A percentile compares a stretch with the other conserved stretches of the same genome.
Evolutionary conservation across 2,888 invertebrate genomes (phyloP).

Genomic region (Pinctada fucata): DNA sequence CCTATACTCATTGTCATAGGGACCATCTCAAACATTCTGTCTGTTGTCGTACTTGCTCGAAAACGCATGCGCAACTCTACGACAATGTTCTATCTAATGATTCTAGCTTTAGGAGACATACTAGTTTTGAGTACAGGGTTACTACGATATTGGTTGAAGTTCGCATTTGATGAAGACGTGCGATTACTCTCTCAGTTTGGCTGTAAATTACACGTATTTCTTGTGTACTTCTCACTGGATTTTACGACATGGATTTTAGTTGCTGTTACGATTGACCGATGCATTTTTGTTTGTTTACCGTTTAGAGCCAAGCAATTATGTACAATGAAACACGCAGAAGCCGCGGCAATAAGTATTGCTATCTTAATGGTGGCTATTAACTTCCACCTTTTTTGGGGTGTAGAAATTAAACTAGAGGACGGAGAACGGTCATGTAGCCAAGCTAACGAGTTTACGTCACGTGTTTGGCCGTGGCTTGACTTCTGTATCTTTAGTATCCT

Average conservation of each 20-base stretch:
- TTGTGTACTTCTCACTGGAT: slow-evolving; percentile 68
- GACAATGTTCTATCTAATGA: slow-evolving; percentile 58
- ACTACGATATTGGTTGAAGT: slow-evolving; percentile 57
- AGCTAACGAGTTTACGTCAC: slow-evolving; percentile 33
- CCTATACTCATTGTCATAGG: slow-evolving; percentile 52
- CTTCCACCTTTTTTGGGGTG: slow-evolving; percentile 69
- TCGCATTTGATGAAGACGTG: slow-evolving; percentile 50
- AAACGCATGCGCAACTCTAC: slow-evolving; percentile 47
- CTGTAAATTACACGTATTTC: slow-evolving; percentile 69
- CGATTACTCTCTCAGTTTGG: slow-evolving; percentile 53
- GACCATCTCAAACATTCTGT: slow-evolving; percentile 53
- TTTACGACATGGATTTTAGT: slow-evolving; percentile 71
- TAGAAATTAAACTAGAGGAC: slow-evolving; percentile 42
- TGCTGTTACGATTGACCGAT: slow-evolving; percentile 70
- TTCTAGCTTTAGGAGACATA: slow-evolving; percentile 53
- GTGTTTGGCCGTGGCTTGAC: slow-evolving; percentile 67
- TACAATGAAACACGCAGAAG: slow-evolving; percentile 55
- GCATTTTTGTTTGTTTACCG: slow-evolving; percentile 69
- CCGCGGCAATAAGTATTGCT: slow-evolving; percentile 49
- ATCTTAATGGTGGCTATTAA: slow-evolving; percentile 57
- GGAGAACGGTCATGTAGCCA: slow-evolving; percentile 46
- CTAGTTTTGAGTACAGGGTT: slow-evolving; percentile 55
- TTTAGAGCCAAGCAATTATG: slow-evolving; percentile 60
- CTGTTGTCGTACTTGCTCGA: slow-evolving; percentile 52
- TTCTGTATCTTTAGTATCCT: slow-evolving; percentile 60